Evolutionary conservation across 2,888 invertebrate species (phyloP).

Genomic region (Diaphora mendica): DNA sequence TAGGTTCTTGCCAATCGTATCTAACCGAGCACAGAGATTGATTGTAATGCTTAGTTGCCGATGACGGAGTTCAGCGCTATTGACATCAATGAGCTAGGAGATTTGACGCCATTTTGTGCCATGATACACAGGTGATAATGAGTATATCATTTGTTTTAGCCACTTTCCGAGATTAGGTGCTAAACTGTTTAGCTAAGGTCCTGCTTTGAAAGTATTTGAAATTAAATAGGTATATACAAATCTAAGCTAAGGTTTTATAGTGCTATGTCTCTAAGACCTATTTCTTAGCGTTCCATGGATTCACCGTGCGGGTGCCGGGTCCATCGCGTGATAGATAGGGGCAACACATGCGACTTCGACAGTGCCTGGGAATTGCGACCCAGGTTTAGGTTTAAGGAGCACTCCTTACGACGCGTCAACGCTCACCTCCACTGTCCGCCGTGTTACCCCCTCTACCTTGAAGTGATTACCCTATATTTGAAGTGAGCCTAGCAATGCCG

Average conservation of each 20-base stretch:
- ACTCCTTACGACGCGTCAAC: too few species aligned
- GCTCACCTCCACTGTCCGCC: too few species aligned
- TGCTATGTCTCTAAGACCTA: background rate
- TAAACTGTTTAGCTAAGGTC: constrained; percentile 1
- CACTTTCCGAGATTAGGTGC: constrained; percentile 11
- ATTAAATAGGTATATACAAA: background rate
- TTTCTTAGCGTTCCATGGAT: too few species aligned
- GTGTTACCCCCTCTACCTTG: too few species aligned
- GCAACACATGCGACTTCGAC: too few species aligned
- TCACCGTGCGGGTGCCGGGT: too few species aligned
- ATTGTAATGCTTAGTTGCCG: constrained; percentile 53
- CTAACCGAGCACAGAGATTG: constrained; percentile 54
- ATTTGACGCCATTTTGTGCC: constrained; percentile 21
- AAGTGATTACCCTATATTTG: too few species aligned
- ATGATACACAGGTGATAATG: constrained; percentile 4
- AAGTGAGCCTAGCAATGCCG: too few species aligned
- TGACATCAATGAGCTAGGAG: constrained; percentile 50
- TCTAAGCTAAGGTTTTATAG: background rate
- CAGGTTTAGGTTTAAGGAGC: too few species aligned
- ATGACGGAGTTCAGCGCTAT: constrained; percentile 45
- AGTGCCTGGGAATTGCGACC: too few species aligned
- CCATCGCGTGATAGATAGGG: too few species aligned
- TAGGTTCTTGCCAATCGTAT: constrained; percentile 52
- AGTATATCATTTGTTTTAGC: background rate
- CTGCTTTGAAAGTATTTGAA: background rate